Conservation (phyloP, 2,113 vertebrate genomes). For the Plecotus auritus region DNA sequence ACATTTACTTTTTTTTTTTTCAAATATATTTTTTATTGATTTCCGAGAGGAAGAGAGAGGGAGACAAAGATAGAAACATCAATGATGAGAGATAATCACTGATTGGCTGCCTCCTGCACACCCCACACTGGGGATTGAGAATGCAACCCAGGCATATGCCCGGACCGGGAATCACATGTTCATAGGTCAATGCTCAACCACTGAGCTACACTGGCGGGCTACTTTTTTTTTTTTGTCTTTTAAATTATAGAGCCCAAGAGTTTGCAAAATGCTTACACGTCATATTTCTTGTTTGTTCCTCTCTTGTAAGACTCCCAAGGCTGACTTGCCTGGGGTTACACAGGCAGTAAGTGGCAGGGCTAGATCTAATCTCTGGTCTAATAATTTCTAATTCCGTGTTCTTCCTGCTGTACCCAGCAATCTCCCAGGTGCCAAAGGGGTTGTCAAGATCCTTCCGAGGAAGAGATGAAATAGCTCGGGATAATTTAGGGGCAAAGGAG, state of each 20-base stretch:
- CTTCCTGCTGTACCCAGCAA: neutral
- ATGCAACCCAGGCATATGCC: too few species aligned
- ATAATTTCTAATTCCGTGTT: constrained; percentile 48
- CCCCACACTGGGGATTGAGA: too few species aligned
- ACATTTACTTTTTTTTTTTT: neutral
- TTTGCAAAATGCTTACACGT: neutral
- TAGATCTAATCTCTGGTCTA: constrained; percentile 34
- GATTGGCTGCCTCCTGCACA: too few species aligned
- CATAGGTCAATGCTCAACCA: too few species aligned
- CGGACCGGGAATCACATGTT: too few species aligned
- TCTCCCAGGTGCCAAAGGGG: constrained; percentile 41
- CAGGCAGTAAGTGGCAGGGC: neutral
- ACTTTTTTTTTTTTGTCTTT: neutral
- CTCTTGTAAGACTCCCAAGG: neutral
- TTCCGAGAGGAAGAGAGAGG: too few species aligned
- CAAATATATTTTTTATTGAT: neutral
- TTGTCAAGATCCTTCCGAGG: constrained; percentile 51
- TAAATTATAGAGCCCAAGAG: neutral
- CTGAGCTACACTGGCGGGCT: too few species aligned
- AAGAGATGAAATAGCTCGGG: constrained; percentile 53
- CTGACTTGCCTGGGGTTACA: neutral
- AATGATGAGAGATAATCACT: too few species aligned
- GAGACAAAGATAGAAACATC: too few species aligned
- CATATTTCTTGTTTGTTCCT: constrained; percentile 16
- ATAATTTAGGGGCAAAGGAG: constrained; percentile 50